Base-by-base conservation (phyloP, 2,888 invertebrate species). In the Drosophila macrospina region DNA sequence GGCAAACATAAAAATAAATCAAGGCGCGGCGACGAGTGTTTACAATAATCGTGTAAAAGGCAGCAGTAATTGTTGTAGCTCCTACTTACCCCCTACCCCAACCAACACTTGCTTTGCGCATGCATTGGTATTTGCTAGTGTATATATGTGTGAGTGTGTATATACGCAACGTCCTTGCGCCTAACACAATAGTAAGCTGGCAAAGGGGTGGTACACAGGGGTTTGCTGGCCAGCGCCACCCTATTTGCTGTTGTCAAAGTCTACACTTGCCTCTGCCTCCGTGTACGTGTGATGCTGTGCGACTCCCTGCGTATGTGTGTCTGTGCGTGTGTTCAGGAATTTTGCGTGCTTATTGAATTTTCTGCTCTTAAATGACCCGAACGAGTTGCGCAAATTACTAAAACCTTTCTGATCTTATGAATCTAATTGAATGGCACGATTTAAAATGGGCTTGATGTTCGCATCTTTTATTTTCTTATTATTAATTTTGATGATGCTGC, bases 301-400 rank as follows among this genome's bases (percentile, higher is more conserved):
- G 39, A 34, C 10, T 13, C n/a, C 30, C n/a, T 30, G 30, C 10
- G 51, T 45, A 7, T 56, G 50, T 45, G 51, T 37, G 59, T 50
- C 57, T 52, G 54, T 63, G 51, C 11, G 60, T 63, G 69, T 72
- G 88, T 73, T 67, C 64, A 71, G 86, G 83, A 85, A 86, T 88
- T 80, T 74, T 81, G 69, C 75, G 78, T 83, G 79, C 86, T 81
- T 87, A 85, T 83, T 83, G 88, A 87, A 85, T 87, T 83, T 87
- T 87, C 82, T 65, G 61, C 11, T 41, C 28, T 71, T 44, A 16
- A 42, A 42, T 59, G 51, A 39, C 65, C 52, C 51, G 37, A 66
- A 69, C 42, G 68, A 70, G 79, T 71, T 87, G 75, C 65, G 73
- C 76, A 75, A 81, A 83, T 56, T 52, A 26, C 34, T 37, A 41